Evolutionary conservation across 2,113 vertebrate species (phyloP).

Genomic region (Cygnus buccinator): DNA sequence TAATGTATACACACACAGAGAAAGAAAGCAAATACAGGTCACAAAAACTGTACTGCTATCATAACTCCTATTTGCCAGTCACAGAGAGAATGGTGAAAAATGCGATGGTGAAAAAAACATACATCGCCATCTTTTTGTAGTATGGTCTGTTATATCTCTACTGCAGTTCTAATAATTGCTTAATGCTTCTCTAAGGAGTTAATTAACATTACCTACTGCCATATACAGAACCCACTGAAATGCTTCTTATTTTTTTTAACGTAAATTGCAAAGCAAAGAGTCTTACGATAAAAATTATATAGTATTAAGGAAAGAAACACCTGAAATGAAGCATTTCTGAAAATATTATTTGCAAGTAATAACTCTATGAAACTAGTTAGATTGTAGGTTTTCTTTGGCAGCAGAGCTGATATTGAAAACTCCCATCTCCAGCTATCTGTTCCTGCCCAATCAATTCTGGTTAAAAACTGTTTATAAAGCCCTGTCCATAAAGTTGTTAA

Average conservation of each 20-base stretch:
- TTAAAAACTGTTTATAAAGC: background rate
- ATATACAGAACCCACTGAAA: background rate
- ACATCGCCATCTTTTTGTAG: background rate
- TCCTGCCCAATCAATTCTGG: background rate
- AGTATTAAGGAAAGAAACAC: background rate
- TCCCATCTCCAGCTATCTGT: background rate
- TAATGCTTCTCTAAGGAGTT: background rate
- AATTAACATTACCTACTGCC: background rate
- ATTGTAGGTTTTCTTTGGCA: background rate
- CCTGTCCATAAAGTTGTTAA: background rate
- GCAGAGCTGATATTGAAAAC: background rate
- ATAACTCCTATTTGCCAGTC: background rate
- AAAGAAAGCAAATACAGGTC: background rate
- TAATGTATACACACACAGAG: background rate
- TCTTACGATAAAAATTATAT: background rate
- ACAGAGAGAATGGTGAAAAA: background rate
- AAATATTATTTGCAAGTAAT: background rate
- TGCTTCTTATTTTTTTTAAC: background rate
- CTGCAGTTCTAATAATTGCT: background rate
- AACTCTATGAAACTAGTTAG: background rate
- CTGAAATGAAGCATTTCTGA: background rate
- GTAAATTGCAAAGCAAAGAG: background rate
- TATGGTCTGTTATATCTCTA: background rate
- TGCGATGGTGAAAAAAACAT: rapidly evolving
- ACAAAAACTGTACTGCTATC: background rate